Percentiles rank a stretch among this genome's conserved stretches.
Evolutionary conservation across 2,113 vertebrate species (phyloP).

Genomic region (Poecilia latipinna): DNA sequence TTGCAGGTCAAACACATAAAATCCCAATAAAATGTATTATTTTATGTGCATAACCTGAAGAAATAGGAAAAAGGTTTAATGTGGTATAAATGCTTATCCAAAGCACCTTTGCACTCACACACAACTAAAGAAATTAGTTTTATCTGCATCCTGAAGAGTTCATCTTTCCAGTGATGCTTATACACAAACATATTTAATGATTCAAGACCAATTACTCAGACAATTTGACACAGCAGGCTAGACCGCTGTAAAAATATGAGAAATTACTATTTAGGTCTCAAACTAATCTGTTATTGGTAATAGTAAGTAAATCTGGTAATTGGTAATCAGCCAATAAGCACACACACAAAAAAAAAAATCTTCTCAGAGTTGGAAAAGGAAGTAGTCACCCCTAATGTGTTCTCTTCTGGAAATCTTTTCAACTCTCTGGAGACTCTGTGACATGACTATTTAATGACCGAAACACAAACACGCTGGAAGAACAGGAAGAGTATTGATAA

Average conservation of each 20-base stretch:
- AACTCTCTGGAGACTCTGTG: constrained; percentile 50
- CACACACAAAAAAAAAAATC: constrained; percentile 5
- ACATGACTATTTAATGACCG: constrained; percentile 74
- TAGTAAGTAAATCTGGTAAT: constrained; percentile 55
- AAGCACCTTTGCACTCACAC: not conserved
- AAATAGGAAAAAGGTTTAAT: not conserved
- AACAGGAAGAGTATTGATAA: constrained; percentile 79
- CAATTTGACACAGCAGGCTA: constrained; percentile 45
- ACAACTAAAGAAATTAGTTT: not conserved
- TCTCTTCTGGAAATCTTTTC: constrained; percentile 39
- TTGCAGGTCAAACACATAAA: not conserved
- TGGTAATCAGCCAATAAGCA: constrained; percentile 41
- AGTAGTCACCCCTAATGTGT: constrained; percentile 19
- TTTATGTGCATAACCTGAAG: no score
- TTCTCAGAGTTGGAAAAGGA: constrained; percentile 12
- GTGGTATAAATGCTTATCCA: not conserved
- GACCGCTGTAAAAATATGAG: constrained; percentile 72
- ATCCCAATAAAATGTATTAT: not conserved
- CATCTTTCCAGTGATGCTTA: constrained; percentile 23
- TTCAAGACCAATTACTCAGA: constrained; percentile 27
- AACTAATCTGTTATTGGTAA: constrained; percentile 68
- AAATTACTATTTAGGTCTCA: constrained; percentile 62
- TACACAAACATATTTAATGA: constrained; percentile 37
- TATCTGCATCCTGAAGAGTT: constrained; percentile 16
- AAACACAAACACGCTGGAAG: constrained; percentile 71